These are phyloP conservation scores for Tenthredo amoena DNA, from an alignment of 2,888 invertebrate genomes.

Conservation along the genomic window DNA sequence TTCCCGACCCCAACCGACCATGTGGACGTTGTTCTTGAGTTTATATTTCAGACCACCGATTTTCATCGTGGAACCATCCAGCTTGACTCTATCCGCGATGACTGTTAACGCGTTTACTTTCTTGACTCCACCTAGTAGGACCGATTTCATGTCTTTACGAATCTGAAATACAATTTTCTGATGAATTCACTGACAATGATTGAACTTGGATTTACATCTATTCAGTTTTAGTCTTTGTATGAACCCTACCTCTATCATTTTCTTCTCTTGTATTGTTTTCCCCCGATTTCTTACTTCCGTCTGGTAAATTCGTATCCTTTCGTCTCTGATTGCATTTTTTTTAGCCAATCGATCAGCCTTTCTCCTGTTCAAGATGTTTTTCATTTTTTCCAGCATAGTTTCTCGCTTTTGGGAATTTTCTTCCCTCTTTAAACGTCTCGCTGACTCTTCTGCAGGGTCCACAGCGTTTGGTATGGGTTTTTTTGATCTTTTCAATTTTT, in stretches of 20 bases:
- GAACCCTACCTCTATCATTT: slow-evolving; percentile 34
- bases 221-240: not conserved
- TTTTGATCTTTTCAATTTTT: not conserved
- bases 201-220: not conserved
- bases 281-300: slow-evolving; percentile 11
- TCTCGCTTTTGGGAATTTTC: slow-evolving; percentile 20
- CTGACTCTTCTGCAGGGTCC: not conserved
- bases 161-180: slow-evolving; percentile 60
- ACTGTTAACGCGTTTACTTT: slow-evolving; percentile 64
- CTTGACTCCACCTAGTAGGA: slow-evolving; percentile 64
- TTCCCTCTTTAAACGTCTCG: not conserved
- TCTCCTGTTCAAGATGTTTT: not conserved
- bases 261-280: slow-evolving; percentile 29
- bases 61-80: slow-evolving; percentile 62
- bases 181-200: not conserved
- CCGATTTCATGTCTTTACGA: slow-evolving; percentile 64
- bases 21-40: slow-evolving; percentile 71
- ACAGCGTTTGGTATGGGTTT: not conserved
- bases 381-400: slow-evolving; percentile 11
- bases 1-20: slow-evolving; percentile 82
- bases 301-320: not conserved
- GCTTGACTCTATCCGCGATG: slow-evolving; percentile 66
- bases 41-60: slow-evolving; percentile 64
- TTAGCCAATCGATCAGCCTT: slow-evolving; percentile 15
- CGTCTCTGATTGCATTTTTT: slow-evolving; percentile 23